Base-by-base conservation (phyloP, 1,140 invertebrate genomes). In the Neodiprion virginianus region DNA sequence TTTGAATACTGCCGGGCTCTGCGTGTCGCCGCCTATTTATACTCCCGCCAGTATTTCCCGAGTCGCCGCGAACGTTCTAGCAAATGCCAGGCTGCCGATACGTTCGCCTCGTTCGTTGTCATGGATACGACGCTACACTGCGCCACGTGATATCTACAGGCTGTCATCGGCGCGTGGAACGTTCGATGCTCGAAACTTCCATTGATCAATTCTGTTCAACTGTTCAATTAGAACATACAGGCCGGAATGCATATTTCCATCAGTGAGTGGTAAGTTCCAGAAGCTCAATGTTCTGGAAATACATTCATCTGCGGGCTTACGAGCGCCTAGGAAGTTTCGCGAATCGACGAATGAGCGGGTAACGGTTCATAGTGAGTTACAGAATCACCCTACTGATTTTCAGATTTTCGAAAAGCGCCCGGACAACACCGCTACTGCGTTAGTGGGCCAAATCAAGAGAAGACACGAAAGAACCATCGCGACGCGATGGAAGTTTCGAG, bases 121-220 rank as follows among this genome's bases (percentile, higher is more conserved):
- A 40, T 40, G 28, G 28, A 40, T 40, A 40, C 28, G 28, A 2
- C 28, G 28, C 28, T 40, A 40, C 28, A 40, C 28, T 61, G 53
- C 53, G 53, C 8, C 53, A 17, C 53, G 8, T 40, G 28, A 40
- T 1, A 40, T 40, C 28, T 40, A 5, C 5, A 1, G 28, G 53
- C 53, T 61, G 53, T 61, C 53, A 61, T 61, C 53, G 53, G n/a
- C 53, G 53, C 53, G 53, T 61, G n/a, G 53, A 61, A 61, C 53
- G n/a, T 61, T 61, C 53, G 4, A 61, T 17, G 53, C 53, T 61
- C 53, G 53, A 61, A 61, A 14, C 11, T 61, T 61, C 53, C 53
- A 61, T 28, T 28, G 1, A n/a, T 61, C 53, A 5, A 61, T 4
- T 8, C 11, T 14, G 53, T 14, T n/a, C 17, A 17, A 17, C 17